Conservation (phyloP, 2,888 invertebrate species). For the Lymantria monacha region DNA sequence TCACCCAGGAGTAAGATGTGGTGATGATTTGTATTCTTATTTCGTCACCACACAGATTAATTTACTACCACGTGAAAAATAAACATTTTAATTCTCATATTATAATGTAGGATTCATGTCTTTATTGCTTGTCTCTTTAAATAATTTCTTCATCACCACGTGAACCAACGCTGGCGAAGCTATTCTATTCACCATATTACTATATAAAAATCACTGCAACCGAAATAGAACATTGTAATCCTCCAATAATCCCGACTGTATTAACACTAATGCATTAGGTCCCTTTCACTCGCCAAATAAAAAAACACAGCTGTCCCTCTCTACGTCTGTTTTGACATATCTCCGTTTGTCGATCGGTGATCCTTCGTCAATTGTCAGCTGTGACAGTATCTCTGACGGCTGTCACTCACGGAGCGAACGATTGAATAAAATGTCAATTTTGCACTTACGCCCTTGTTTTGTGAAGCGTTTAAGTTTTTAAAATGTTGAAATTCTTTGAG, state of each 20-base stretch:
- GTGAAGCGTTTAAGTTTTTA: slow-evolving; percentile 18
- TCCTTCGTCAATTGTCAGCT: slow-evolving; percentile 71
- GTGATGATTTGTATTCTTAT: no score
- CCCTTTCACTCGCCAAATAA: slow-evolving; percentile 6
- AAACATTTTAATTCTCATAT: no score
- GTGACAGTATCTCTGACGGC: slow-evolving; percentile 60
- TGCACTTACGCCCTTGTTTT: slow-evolving; percentile 39
- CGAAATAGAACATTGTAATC: slow-evolving; percentile 1
- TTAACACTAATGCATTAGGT: slow-evolving; percentile 3
- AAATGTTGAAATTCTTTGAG: background rate
- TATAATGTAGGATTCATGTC: no score
- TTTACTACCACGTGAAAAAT: no score
- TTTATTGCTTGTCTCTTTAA: no score
- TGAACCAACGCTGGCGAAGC: no score
- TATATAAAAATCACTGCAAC: no score
- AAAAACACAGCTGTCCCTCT: slow-evolving; percentile 31
- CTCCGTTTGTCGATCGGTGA: slow-evolving; percentile 53
- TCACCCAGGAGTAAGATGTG: no score
- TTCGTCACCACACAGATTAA: no score
- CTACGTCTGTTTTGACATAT: slow-evolving; percentile 45
- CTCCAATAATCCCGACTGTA: slow-evolving; percentile 4
- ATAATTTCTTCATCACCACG: no score
- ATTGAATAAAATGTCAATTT: slow-evolving; percentile 68
- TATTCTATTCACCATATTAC: no score
- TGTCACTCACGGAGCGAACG: slow-evolving; percentile 56